These are phyloP conservation scores for Catagonus wagneri DNA, from an alignment of 2,113 vertebrate genomes.

Conservation along the genomic window DNA sequence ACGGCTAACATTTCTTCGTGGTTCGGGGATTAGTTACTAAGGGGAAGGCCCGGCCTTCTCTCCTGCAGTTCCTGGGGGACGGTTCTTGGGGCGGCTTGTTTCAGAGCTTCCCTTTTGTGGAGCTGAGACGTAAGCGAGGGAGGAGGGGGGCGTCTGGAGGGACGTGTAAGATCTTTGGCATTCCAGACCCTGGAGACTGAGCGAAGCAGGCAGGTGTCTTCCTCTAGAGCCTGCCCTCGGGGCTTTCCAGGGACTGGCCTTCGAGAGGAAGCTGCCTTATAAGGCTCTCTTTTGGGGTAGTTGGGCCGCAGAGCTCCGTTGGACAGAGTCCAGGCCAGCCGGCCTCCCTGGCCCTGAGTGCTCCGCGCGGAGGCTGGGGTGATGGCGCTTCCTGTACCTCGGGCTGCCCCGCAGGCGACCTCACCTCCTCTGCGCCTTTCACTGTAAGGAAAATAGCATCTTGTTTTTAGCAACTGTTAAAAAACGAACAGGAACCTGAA, in stretches of 20 bases:
- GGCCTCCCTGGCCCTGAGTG: conserved; percentile 45
- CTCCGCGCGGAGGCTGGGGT: conserved; percentile 45
- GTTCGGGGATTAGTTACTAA: neutral
- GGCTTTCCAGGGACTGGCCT: conserved; percentile 10
- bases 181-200: neutral
- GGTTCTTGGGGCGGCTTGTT: no score
- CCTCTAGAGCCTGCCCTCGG: neutral
- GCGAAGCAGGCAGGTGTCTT: neutral
- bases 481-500: neutral
- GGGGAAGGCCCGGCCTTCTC: neutral
- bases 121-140: neutral
- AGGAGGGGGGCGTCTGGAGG: neutral
- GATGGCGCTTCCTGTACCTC: conserved; percentile 59
- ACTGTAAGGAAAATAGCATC: conserved; percentile 33
- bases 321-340: conserved; percentile 64
- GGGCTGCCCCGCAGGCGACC: neutral
- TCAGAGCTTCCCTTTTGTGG: neutral
- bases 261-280: conserved; percentile 75
- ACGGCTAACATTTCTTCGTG: conserved; percentile 42
- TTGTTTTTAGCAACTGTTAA: conserved; percentile 2
- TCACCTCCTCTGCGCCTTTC: conserved; percentile 60
- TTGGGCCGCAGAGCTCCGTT: conserved; percentile 46
- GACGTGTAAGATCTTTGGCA: neutral
- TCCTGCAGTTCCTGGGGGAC: conserved; percentile 13
- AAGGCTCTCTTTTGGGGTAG: conserved; percentile 65